These are phyloP conservation scores for Pycnomerus fuliginosus DNA, from an alignment of 2,888 invertebrate species.

Conservation along the genomic window DNA sequence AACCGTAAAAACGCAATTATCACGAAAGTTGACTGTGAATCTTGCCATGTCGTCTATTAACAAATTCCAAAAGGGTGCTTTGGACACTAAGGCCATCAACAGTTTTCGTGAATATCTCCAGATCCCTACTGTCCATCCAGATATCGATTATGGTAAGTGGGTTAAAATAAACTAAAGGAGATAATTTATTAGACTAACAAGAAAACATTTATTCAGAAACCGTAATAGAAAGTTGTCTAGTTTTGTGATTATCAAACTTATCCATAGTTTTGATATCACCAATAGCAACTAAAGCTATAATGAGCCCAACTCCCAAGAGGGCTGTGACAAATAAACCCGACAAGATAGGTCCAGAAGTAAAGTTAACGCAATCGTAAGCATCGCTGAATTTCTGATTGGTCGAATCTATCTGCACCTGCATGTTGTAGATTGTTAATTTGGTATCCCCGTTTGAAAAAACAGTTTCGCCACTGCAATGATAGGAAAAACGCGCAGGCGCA, in stretches of 20 bases:
- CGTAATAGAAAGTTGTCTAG: constrained; percentile 67
- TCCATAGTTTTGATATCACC: constrained; percentile 77
- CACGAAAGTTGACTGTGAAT: no score
- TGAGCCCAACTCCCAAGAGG: constrained; percentile 63
- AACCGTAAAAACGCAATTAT: no score
- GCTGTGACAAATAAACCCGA: constrained; percentile 67
- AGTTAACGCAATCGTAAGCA: constrained; percentile 71
- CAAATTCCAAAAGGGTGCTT: no score
- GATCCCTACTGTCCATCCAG: no score
- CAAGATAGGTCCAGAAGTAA: constrained; percentile 74
- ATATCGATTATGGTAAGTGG: no score
- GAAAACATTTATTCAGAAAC: constrained; percentile 42
- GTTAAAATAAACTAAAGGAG: no score
- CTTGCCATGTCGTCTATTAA: no score
- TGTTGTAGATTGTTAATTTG: constrained; percentile 45
- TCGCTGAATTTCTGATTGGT: constrained; percentile 54
- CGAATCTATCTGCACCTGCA: constrained; percentile 55
- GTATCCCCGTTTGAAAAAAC: constrained; percentile 43
- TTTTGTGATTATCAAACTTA: constrained; percentile 80
- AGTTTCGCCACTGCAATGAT: constrained; percentile 48
- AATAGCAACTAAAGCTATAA: constrained; percentile 68
- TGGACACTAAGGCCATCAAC: no score
- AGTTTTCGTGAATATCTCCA: no score
- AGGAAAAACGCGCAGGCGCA: constrained; percentile 53
- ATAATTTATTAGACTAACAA: constrained; percentile 19